Evolutionary conservation across 2,113 vertebrate genomes (phyloP), one percentile per base, ranked within the genome.

Genomic region (Phyllopteryx taeniolatus): DNA sequence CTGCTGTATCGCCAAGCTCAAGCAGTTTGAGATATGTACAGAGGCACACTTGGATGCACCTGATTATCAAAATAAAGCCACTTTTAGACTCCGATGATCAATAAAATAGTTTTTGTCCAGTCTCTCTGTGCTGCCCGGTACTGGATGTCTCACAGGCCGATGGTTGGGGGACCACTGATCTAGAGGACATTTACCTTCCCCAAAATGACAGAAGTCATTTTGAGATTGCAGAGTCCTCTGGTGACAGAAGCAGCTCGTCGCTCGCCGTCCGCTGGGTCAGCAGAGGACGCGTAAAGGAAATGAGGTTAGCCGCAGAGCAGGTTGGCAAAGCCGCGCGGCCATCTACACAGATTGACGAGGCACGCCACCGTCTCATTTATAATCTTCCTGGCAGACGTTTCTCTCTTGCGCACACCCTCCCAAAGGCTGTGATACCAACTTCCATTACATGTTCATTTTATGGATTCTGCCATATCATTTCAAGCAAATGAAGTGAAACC

Each of bases 301-400:
- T 85, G 71, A 83, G 79, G 87, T 90, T 80, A 89, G 70, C 75
- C 73, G 68, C 47, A 57, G 68, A 80, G 72, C 67, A 69, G 51
- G 39, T 31, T 35, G 46, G 75, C n/a, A 81, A 60, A 75, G 67
- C 78, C 79, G 47, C 65, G 72, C 75, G 70, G 81, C 83, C 72
- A 69, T 80, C 54, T 60, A 46, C 61, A n/a, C 68, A 77, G 82
- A 78, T 77, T 67, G 77, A 80, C 22, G 11, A 73, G 65, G 81
- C 74, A 71, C 42, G 31, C 20, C 49, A 56, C 31, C 61, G 66
- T 72, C 71, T 74, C 59, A 0, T 60, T 76, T 70, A 53, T 76
- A 80, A 79, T 79, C 72, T 81, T 61, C 51, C 53, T 0, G 20
- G 61, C 75, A 42, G 53, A n/a, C 53, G 20, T 54, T 19, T 83